A percentile compares a stretch with the other conserved stretches of the same genome.
Evolutionary conservation across 2,888 invertebrate species (phyloP).

Genomic region (Nipponacmea schrenckii): DNA sequence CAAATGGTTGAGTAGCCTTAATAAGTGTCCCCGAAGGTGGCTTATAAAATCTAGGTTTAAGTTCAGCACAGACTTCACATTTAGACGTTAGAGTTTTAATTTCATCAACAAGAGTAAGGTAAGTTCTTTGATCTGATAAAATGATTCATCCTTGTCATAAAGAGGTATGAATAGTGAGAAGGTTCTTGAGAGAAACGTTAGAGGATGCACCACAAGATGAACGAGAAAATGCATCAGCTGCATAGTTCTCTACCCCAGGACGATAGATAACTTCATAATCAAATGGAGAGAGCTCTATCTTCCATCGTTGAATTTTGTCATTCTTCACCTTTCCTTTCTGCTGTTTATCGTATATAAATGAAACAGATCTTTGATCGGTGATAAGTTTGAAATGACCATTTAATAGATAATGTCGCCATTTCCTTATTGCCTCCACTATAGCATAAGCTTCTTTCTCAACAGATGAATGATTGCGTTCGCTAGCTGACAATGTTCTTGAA

Average conservation of each 20-base stretch:
- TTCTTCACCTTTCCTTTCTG: constrained; percentile 33
- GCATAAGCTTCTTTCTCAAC: constrained; percentile 30
- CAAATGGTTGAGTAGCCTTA: too few species aligned
- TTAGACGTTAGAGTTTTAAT: neutral
- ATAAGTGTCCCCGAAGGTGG: too few species aligned
- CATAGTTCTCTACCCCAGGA: constrained; percentile 26
- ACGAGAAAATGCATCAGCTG: constrained; percentile 26
- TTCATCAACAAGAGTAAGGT: constrained; percentile 19
- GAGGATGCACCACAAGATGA: constrained; percentile 4
- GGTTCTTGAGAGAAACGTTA: constrained; percentile 6
- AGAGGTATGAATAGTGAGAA: constrained; percentile 17
- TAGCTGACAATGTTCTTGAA: constrained; percentile 17
- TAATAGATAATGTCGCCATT: constrained; percentile 25
- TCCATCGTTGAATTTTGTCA: constrained; percentile 34
- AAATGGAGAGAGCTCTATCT: constrained; percentile 29
- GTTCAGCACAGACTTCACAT: neutral
- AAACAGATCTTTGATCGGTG: too few species aligned
- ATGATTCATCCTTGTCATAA: constrained; percentile 20
- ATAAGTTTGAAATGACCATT: constrained; percentile 31
- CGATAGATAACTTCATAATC: constrained; percentile 30
- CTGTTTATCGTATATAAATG: constrained; percentile 28
- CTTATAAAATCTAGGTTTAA: neutral
- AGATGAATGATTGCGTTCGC: constrained; percentile 19
- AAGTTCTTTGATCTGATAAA: constrained; percentile 24
- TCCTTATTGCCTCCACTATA: constrained; percentile 28